Evolutionary conservation across 2,888 invertebrate species (phyloP), one percentile per base, ranked within the genome.

Genomic region (Cerceris rybyensis): DNA sequence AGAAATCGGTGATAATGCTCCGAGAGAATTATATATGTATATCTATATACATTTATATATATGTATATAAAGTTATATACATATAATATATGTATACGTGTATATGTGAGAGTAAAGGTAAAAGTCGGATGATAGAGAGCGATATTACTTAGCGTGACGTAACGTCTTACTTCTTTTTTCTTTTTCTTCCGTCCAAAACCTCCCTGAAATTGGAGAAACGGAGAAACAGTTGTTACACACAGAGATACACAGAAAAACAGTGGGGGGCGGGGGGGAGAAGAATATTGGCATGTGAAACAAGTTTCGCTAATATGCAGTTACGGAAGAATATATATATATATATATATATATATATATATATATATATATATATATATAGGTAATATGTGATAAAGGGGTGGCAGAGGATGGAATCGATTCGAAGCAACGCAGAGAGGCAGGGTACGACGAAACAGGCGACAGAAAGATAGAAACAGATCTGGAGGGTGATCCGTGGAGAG

Each of bases 111-210:
- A 69, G 28, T 58, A 58, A 70, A 80, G 46, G 72, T 80, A 72
- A 46, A 59, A 58, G 77, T 80, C 72, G 81, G 66, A 81, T 81
- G 81, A 86, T 83, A 83, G 84, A 89, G 83, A 86, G 85, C 83
- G 75, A 80, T 84, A 87, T 90, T 91, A 91, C 90, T 91, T 91
- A 91, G 91, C 91, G 91, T 91, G 91, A 91, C 92, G 88, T 90
- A 92, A 92, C 91, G 94, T 96, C 97, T 97, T 97, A 97, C 97
- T 97, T 97, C 97, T 97, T 97, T 97, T 97, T 97, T 97, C 96
- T 97, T 97, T 97, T 97, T 97, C 97, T 97, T 96, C 96, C 97
- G 97, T 96, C 97, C 97, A 96, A 96, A 96, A 96, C 95, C 96
- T 95, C 95, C 96, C 96, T 96, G 96, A 94, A 96, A 96, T 95